Evolutionary conservation across 30 jellyfish, hydroid and myxozoan species (phyloP).

Genomic region (Pelagia noctiluca): DNA sequence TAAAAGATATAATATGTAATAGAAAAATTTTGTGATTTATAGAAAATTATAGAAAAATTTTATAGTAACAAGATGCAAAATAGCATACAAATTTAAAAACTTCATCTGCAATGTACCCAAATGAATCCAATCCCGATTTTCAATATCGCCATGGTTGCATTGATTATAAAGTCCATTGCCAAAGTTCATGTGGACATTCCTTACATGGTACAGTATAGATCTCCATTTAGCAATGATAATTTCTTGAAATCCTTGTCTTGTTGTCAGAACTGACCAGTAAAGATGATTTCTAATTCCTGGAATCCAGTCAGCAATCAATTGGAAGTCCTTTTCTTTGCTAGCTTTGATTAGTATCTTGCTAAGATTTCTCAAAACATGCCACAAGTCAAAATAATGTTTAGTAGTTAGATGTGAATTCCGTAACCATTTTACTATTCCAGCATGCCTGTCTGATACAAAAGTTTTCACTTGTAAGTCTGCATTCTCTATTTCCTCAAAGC

Average conservation of each 20-base stretch:
- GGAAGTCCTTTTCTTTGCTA: conserved; percentile 34
- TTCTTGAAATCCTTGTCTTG: conserved; percentile 46
- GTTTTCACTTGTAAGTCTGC: neutral
- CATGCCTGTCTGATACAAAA: conserved; percentile 42
- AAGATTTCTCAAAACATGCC: conserved; percentile 42
- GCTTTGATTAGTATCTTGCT: conserved; percentile 15
- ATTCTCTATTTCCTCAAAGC: neutral
- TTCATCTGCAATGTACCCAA: too few relatives aligned
- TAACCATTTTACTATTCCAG: conserved; percentile 48
- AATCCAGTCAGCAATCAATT: conserved; percentile 11
- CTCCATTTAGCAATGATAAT: conserved; percentile 47
- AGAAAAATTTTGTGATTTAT: too few relatives aligned
- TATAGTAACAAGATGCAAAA: too few relatives aligned
- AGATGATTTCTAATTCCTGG: conserved; percentile 25
- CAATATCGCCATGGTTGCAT: too few relatives aligned
- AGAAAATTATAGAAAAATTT: too few relatives aligned
- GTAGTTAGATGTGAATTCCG: conserved; percentile 38
- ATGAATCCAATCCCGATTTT: too few relatives aligned
- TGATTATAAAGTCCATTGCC: too few relatives aligned
- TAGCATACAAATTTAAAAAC: too few relatives aligned
- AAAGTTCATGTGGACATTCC: too few relatives aligned
- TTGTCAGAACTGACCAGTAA: conserved; percentile 42
- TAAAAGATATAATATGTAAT: too few relatives aligned
- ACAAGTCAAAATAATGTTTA: conserved; percentile 23
- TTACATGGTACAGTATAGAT: conserved; percentile 31